Evolutionary conservation across 30 jellyfish, hydroid and myxozoan species (phyloP).

Genomic region (Clytia hemisphaerica): DNA sequence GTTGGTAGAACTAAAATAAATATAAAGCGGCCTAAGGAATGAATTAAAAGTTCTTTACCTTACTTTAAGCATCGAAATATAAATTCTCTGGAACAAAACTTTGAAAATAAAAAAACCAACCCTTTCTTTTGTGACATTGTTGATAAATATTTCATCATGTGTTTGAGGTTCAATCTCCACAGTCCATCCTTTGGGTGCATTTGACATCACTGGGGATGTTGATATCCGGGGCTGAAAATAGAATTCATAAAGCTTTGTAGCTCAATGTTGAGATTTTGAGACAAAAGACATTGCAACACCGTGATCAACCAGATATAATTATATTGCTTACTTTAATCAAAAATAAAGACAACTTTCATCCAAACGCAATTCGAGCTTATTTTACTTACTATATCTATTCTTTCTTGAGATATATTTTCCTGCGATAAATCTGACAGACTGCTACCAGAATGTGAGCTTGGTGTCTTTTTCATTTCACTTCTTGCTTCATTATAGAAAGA

Average conservation of each 20-base stretch:
- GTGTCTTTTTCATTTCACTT: slow-evolving; percentile 66
- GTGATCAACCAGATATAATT: no score
- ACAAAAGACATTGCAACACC: no score
- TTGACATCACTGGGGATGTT: no score
- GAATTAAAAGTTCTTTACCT: not conserved
- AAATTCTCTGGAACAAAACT: not conserved
- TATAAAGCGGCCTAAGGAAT: not conserved
- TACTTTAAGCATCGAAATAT: not conserved
- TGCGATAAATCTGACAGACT: no score
- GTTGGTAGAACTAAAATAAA: not conserved
- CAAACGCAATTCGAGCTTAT: no score
- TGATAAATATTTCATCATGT: slow-evolving; percentile 56
- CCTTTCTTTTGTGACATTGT: slow-evolving; percentile 76
- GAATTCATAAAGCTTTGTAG: no score
- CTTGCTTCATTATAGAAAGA: slow-evolving; percentile 67
- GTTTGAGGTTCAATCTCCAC: slow-evolving; percentile 51
- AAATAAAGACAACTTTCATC: no score
- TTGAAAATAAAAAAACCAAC: slow-evolving; percentile 12
- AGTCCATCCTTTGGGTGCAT: slow-evolving; percentile 86
- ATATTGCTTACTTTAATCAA: no score
- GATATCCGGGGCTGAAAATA: no score
- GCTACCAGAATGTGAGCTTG: slow-evolving; percentile 48
- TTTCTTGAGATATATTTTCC: no score
- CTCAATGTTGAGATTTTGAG: no score
- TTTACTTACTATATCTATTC: no score